Base-by-base conservation (phyloP, 2,797 vertebrate genomes). In the Poeciliopsis paucimaculata region DNA sequence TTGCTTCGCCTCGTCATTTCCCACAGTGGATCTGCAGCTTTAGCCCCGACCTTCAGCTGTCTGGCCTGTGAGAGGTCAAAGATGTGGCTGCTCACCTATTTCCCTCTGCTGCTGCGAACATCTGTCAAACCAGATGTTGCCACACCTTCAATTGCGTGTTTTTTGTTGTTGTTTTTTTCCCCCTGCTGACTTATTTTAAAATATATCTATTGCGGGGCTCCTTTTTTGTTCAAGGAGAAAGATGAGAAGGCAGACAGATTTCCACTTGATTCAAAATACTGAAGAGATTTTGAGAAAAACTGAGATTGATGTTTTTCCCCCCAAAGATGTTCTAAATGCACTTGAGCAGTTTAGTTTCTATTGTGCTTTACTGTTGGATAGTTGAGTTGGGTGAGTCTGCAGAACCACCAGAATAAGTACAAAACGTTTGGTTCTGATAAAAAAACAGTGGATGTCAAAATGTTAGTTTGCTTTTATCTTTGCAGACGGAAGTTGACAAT, bases 71-170 rank as follows among this genome's bases (percentile, higher is more conserved):
- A 72, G 43, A 72, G 68, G 68, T 46, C 68, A 28, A 28, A 18
- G 41, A 46, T 72, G 68, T 28, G 41, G 43, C 68, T 46, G 13
- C 13, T 9, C 41, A 71, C 36, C 64, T 26, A 20, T 36, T 2
- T 41, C 68, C 68, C 68, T 16, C 43, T 46, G 68, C 68, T 72
- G 68, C 45, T 28, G 43, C 43, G 2, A 72, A 72, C 68, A 46
- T 72, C 68, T 72, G 68, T 72, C 68, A 72, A 72, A 72, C 41
- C 68, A 46, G 26, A 46, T 72, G 68, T 72, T 15, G 13, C 43
- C 43, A 45, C 43, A 28, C 13, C 36, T 46, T 71, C 68, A 71
- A 4, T 28, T 28, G 68, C 1, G 8, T 3, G 26, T 71, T 45
- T 39, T 28, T 71, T 68, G 5, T 66, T 3, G n/a, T 26, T 11